Conservation (phyloP, 2,797 vertebrate species). For the Iguana delicatissima region DNA sequence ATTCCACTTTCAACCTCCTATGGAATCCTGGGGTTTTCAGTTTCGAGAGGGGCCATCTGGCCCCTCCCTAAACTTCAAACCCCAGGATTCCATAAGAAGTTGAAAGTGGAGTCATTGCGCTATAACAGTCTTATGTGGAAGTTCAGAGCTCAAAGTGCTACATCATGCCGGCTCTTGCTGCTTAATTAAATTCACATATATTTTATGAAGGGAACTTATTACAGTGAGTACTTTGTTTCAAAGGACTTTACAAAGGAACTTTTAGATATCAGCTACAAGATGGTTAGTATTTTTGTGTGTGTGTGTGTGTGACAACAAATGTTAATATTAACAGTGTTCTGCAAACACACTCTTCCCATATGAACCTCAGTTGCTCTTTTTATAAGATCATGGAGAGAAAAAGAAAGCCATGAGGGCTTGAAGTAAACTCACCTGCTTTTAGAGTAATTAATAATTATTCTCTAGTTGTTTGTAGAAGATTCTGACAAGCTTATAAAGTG, state of each 20-base stretch:
- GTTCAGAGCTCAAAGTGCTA: too few relatives aligned
- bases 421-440: background rate
- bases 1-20: too few relatives aligned
- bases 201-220: too few relatives aligned
- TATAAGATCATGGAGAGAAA: constrained; percentile 42
- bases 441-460: constrained; percentile 22
- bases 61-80: too few relatives aligned
- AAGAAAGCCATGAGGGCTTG: background rate
- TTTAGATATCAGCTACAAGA: background rate
- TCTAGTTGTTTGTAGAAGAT: constrained; percentile 51
- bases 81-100: too few relatives aligned
- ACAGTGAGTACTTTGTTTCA: background rate
- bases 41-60: too few relatives aligned
- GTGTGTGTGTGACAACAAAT: background rate
- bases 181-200: too few relatives aligned
- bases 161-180: too few relatives aligned
- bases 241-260: background rate
- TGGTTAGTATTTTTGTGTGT: background rate
- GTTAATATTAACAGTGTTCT: background rate
- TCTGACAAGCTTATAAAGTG: constrained; percentile 60
- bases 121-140: too few relatives aligned
- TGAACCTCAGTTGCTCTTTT: background rate
- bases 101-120: too few relatives aligned
- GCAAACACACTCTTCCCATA: background rate
- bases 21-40: too few relatives aligned